Evolutionary conservation across 2,888 invertebrate genomes (phyloP), one percentile per base, ranked within the genome.

Genomic region (Diadegma fenestrale): DNA sequence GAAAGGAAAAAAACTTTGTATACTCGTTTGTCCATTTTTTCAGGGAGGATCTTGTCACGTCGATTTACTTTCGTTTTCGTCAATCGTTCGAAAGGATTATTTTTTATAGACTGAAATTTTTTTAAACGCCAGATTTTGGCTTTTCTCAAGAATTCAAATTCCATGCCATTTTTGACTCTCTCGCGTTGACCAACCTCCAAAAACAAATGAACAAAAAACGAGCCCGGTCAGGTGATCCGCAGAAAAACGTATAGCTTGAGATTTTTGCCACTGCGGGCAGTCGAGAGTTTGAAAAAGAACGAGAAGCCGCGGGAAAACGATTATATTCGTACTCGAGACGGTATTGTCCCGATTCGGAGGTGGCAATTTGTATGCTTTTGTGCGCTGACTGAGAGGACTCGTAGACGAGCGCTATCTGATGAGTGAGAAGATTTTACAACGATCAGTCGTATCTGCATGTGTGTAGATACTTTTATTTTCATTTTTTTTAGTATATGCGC

Each of bases 321-420:
- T 22, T 45, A 30, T 51, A 68, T 80, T 71, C 85, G 81, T 79
- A 82, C 76, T 85, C 87, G 85, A 58, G 58, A 45, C 45, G 30
- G 88, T 90, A 89, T 90, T 90, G 88, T 90, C 85, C 90, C 48
- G 80, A 64, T 79, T 76, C 63, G 80, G 86, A 90, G 89, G 89
- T 89, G 88, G 90, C 90, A 90, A 90, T 90, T 90, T 90, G 90
- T 90, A 89, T 87, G 88, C 86, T 84, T 88, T 89, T 90, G 88
- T 90, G 84, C 81, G 80, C 69, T 81, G 84, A 86, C 89, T 88
- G 87, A 87, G 86, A 88, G 82, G 90, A 89, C 88, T 88, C 86
- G 87, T 86, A 86, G 86, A 83, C 84, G 82, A 61, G 68, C 79
- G 90, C 88, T 90, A 90, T 90, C 90, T 90, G 90, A 90, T 89